Conservation (phyloP, 2,888 invertebrate genomes). For the Hedychridium roseum region DNA sequence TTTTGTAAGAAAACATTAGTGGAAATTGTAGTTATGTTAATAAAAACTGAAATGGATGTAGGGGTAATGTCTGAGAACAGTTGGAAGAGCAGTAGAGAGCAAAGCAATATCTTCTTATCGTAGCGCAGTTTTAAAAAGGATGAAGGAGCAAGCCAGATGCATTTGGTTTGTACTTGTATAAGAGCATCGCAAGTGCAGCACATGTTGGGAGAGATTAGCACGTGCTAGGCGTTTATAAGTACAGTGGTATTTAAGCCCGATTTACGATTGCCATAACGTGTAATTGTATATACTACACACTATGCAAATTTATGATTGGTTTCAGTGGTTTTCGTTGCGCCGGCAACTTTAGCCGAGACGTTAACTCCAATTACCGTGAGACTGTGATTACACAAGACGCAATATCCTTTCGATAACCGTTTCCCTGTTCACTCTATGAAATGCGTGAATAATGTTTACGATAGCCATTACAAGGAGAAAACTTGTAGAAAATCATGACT, state of each 20-base stretch:
- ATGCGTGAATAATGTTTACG: too few relatives aligned
- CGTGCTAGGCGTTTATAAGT: slow-evolving; percentile 20
- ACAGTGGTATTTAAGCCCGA: slow-evolving; percentile 22
- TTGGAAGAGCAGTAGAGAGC: not conserved
- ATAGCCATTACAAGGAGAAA: too few relatives aligned
- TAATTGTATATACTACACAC: not conserved
- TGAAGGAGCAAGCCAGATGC: not conserved
- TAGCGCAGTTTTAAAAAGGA: not conserved
- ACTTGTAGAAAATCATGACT: too few relatives aligned
- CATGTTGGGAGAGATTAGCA: slow-evolving; percentile 19
- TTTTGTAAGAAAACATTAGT: too few relatives aligned
- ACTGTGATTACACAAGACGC: too few relatives aligned
- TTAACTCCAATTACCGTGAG: too few relatives aligned
- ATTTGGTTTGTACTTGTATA: not conserved
- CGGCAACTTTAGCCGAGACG: too few relatives aligned
- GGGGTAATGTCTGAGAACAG: not conserved
- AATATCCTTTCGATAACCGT: too few relatives aligned
- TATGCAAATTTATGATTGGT: slow-evolving; percentile 4
- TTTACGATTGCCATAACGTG: slow-evolving; percentile 26
- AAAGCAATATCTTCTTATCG: too few relatives aligned
- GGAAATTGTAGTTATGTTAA: too few relatives aligned
- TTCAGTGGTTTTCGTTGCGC: not conserved
- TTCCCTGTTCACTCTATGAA: too few relatives aligned
- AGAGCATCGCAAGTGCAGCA: slow-evolving; percentile 6
- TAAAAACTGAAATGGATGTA: too few relatives aligned